These are phyloP conservation scores for Sylvilagus floridanus DNA, from an alignment of 2,797 vertebrate genomes.

Conservation along the genomic window DNA sequence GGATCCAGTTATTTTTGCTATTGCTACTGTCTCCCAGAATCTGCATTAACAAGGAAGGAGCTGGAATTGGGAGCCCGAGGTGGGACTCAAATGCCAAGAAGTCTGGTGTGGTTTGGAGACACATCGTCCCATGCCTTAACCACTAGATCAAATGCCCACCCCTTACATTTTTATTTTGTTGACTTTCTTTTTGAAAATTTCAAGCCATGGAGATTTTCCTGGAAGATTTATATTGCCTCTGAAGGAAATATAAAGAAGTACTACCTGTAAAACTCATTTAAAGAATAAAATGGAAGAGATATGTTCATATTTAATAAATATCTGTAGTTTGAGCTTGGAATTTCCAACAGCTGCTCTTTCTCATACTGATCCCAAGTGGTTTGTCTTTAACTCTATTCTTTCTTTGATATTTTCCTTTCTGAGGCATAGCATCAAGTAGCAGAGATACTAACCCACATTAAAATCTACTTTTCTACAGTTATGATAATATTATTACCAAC, in stretches of 20 bases:
- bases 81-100: too few species aligned
- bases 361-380: not conserved
- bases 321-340: not conserved
- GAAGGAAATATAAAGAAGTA: not conserved
- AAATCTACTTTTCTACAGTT: slow-evolving; percentile 16
- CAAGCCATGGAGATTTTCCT: not conserved
- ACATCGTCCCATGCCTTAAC: too few species aligned
- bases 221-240: not conserved
- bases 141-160: too few species aligned
- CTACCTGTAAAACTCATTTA: not conserved
- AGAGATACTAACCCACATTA: not conserved
- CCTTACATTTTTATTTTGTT: slow-evolving; percentile 26
- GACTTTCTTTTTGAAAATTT: slow-evolving; percentile 21
- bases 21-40: too few species aligned
- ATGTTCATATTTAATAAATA: not conserved
- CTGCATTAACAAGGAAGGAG: too few species aligned
- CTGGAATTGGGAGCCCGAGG: too few species aligned
- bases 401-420: slow-evolving; percentile 27
- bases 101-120: too few species aligned
- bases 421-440: not conserved
- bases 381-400: not conserved
- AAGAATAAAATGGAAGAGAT: not conserved
- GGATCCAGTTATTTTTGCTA: too few species aligned
- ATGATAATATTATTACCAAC: not conserved
- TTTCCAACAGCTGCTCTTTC: not conserved